phyloP scores from a whole-genome alignment of 2,888 invertebrate species.

The Bombylius discolor region DNA sequence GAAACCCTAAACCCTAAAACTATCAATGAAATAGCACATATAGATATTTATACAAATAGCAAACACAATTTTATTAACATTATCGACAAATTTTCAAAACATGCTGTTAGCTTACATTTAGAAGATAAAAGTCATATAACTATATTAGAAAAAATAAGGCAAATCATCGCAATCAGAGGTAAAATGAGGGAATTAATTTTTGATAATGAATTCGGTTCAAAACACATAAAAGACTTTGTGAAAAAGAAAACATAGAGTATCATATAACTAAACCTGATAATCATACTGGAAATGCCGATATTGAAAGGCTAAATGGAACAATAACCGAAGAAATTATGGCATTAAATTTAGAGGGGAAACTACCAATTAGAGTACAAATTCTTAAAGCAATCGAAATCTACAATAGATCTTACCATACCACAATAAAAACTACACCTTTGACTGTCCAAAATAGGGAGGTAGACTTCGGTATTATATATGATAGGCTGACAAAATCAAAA shows the following conservation, averaged over 20 bases:
- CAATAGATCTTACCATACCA: neutral
- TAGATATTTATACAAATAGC: neutral
- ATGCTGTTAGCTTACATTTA: neutral
- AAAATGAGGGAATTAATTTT: neutral
- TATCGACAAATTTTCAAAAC: constrained; percentile 1
- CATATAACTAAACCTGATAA: neutral
- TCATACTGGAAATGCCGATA: neutral
- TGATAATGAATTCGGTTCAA: too few species aligned
- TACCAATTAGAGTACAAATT: neutral
- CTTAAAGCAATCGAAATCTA: neutral
- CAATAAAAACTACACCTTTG: neutral
- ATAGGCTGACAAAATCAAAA: neutral
- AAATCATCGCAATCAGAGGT: neutral
- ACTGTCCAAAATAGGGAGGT: neutral
- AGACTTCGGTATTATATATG: neutral
- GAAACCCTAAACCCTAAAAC: neutral
- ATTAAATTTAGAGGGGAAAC: too few species aligned
- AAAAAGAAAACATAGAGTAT: neutral
- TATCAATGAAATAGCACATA: neutral
- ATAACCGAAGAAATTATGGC: too few species aligned
- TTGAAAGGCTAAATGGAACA: too few species aligned
- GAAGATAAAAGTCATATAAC: neutral
- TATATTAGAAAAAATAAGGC: neutral
- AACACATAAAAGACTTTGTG: neutral
- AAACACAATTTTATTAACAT: constrained; percentile 1